These are phyloP conservation scores for Daktulosphaira vitifoliae DNA, from an alignment of 1,140 invertebrate species.

Conservation along the genomic window DNA sequence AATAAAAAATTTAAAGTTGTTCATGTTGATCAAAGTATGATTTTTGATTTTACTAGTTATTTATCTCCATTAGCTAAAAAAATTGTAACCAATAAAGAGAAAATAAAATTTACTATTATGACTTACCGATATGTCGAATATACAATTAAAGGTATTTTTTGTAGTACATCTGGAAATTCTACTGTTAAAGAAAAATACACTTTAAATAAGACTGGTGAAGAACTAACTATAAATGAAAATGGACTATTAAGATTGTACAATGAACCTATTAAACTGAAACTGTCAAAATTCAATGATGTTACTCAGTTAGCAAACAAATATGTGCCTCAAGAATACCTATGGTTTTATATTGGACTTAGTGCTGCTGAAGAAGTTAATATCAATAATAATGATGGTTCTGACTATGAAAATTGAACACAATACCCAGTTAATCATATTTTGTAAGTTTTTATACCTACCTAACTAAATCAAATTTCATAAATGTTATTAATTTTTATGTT, in stretches of 20 bases:
- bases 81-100: constrained; percentile 4
- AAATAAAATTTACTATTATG: constrained; percentile 4
- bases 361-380: not conserved
- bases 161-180: not conserved
- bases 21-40: constrained; percentile 12
- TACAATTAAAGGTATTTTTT: not conserved
- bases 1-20: not conserved
- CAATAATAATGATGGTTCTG: not conserved
- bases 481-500: constrained; percentile 1
- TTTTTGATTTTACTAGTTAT: constrained; percentile 1
- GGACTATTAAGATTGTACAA: not conserved
- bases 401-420: constrained; percentile 7
- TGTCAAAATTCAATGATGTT: constrained; percentile 6
- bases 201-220: not conserved
- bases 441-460: not conserved
- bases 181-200: not conserved
- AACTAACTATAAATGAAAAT: not conserved
- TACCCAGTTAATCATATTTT: not conserved
- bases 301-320: constrained; percentile 14
- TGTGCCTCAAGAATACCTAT: constrained; percentile 18
- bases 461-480: not conserved
- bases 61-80: not conserved
- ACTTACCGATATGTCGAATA: not conserved
- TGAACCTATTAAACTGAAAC: not conserved
- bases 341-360: constrained; percentile 4